Evolutionary conservation across 2,797 vertebrate genomes (phyloP), one percentile per base, ranked within the genome.

Genomic region (Melanotaenia parkinsoni): DNA sequence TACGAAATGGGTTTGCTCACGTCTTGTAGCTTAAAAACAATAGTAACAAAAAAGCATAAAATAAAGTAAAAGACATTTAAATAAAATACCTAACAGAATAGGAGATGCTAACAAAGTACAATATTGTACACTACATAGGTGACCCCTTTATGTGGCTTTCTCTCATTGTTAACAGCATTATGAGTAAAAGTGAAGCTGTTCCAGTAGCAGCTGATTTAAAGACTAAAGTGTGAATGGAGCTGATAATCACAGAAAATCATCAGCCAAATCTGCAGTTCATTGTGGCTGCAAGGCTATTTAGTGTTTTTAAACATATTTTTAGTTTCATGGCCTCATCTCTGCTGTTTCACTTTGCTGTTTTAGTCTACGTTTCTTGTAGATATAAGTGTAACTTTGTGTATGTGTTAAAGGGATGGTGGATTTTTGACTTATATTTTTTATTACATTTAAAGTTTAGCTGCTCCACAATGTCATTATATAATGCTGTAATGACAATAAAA

Each of bases 151-250:
- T 63, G 30, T 40, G 26, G 50, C n/a, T 78, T 5, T 67, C 5
- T 67, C 13, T 76, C 10, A 32, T 12, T 32, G 22, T 56, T 20
- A 65, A 26, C 5, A 35, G 22, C 8, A 10, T 72, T 13, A 70
- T 54, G 12, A 60, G 38, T 56, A 1, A 22, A 43, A 47, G 50
- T 38, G 37, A 74, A 78, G 37, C 57, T 53, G 20, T 54, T 50
- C 5, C 30, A 32, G 3, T 10, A 22, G n/a, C 53, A 14, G 35
- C 7, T 5, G 30, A 63, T 69, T 22, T 56, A 33, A n/a, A 26
- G 16, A 20, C 5, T 53, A 12, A 51, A 12, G 11, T 1, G 28
- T 67, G 35, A 58, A 18, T 8, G 2, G 8, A 18, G 32, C n/a
- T 35, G 30, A 22, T 53, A 13, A 32, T 32, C 18, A 57, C 40